Percentiles rank a stretch among this genome's conserved stretches.
These are phyloP conservation scores for Mergus octosetaceus DNA, from an alignment of 2,797 vertebrate genomes.

Conservation along the genomic window DNA sequence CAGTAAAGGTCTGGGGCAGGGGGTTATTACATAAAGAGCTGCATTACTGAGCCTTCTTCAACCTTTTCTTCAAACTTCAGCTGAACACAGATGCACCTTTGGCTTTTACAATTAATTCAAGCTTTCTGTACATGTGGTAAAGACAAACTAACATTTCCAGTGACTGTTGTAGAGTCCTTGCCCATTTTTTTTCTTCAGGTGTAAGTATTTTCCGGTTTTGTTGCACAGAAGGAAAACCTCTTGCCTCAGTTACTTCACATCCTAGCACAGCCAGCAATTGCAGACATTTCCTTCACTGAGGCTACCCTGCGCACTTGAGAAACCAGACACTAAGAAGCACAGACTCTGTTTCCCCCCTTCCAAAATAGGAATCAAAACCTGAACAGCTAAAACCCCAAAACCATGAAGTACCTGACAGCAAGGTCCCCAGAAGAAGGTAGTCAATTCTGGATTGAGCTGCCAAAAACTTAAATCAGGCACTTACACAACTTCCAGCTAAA, in stretches of 20 bases:
- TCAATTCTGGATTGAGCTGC: not conserved
- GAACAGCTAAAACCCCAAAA: not conserved
- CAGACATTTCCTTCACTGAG: accelerated
- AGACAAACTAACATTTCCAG: not conserved
- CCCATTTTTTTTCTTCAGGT: accelerated
- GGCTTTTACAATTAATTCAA: not conserved
- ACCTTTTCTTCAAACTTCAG: not conserved
- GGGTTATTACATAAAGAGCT: accelerated
- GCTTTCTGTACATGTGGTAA: accelerated
- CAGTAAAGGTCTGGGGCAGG: too few relatives aligned
- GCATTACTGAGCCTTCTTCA: not conserved
- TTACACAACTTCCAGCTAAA: not conserved
- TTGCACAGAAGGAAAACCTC: not conserved
- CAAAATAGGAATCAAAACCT: not conserved
- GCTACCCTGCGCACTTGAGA: not conserved
- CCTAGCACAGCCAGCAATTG: not conserved
- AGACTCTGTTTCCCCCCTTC: not conserved
- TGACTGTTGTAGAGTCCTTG: not conserved
- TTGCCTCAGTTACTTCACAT: not conserved
- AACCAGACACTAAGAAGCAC: not conserved
- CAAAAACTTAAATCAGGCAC: not conserved
- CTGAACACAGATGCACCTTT: not conserved
- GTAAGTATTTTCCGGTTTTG: accelerated
- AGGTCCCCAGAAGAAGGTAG: not conserved
- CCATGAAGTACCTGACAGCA: accelerated